Evolutionary conservation across 2,113 vertebrate genomes (phyloP).

Genomic region (Macrotus californicus): DNA sequence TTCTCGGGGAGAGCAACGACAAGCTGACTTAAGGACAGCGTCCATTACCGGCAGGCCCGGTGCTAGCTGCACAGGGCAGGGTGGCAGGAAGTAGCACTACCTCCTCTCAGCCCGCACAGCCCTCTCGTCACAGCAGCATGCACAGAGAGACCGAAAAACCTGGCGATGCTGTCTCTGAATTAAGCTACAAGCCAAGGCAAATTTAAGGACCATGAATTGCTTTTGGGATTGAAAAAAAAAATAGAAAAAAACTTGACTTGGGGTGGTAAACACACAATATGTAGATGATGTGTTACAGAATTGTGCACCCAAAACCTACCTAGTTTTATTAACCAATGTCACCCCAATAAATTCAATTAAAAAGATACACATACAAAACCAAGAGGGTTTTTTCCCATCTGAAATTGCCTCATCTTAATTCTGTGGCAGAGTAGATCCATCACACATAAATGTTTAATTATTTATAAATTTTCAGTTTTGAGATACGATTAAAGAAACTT

Average conservation of each 20-base stretch:
- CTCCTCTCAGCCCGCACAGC: neutral
- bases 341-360: neutral
- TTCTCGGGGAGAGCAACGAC: neutral
- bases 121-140: neutral
- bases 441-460: constrained; percentile 1
- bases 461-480: constrained; percentile 28
- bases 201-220: constrained; percentile 34
- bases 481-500: constrained; percentile 17
- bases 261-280: neutral
- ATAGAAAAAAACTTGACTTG: neutral
- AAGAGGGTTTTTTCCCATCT: neutral
- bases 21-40: neutral
- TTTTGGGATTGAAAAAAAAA: constrained; percentile 31
- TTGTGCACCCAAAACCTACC: neutral
- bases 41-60: neutral
- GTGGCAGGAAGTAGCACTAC: neutral
- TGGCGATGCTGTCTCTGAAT: neutral
- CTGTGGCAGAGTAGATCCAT: neutral
- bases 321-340: neutral
- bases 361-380: neutral
- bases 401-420: constrained; percentile 8
- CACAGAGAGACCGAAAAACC: neutral
- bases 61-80: neutral
- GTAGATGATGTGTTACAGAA: neutral
- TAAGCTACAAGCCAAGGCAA: constrained; percentile 41